phyloP scores from a whole-genome alignment of 2,888 invertebrate species.

The Tetanocera ferruginea region DNA sequence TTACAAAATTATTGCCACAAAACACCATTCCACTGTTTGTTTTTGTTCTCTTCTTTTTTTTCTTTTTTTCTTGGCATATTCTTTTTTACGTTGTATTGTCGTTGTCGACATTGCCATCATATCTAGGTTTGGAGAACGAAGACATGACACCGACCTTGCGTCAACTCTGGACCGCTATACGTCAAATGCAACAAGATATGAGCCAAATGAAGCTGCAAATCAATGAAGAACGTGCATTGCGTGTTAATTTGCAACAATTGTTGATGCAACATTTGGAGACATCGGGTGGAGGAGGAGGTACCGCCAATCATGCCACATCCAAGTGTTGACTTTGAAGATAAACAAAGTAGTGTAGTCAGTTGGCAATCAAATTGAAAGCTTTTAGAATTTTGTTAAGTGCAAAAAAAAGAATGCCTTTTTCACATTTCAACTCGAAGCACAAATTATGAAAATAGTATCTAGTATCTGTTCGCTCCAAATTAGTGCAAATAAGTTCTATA shows the following conservation, averaged over 20 bases:
- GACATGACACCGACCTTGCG: slow-evolving; percentile 69
- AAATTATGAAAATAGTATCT: no score
- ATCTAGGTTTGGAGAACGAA: slow-evolving; percentile 69
- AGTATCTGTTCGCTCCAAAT: no score
- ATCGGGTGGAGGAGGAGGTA: slow-evolving; percentile 54
- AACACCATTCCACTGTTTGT: slow-evolving; percentile 43
- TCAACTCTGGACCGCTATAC: slow-evolving; percentile 69
- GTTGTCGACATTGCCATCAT: no score
- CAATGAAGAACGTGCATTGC: slow-evolving; percentile 68
- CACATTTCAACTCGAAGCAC: neutral
- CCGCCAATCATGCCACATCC: slow-evolving; percentile 52
- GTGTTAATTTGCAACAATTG: slow-evolving; percentile 68
- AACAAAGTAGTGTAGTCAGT: neutral
- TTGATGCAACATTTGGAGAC: slow-evolving; percentile 70
- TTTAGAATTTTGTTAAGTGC: neutral
- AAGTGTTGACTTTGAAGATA: slow-evolving; percentile 64
- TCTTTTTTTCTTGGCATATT: slow-evolving; percentile 36
- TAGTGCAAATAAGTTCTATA: no score
- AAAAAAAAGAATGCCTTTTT: neutral
- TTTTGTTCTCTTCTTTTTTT: slow-evolving; percentile 40
- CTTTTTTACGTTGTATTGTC: neutral
- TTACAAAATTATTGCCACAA: slow-evolving; percentile 27
- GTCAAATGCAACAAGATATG: slow-evolving; percentile 70
- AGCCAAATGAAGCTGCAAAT: slow-evolving; percentile 69
- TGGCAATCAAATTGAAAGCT: neutral